Conservation (phyloP, 2,113 vertebrate species). For the Cnemophilus loriae region DNA sequence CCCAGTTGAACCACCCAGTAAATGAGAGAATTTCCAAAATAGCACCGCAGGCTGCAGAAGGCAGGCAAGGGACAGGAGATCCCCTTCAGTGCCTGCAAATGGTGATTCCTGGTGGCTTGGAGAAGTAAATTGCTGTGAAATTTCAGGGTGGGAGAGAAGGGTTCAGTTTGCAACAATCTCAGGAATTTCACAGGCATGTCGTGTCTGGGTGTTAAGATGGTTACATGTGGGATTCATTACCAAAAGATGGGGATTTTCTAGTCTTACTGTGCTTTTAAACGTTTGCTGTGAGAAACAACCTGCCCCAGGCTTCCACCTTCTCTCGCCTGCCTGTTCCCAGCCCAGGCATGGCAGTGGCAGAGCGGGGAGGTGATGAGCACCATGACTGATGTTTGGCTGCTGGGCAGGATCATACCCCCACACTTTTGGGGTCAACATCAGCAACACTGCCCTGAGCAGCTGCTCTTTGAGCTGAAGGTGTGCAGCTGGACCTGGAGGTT, state of each 20-base stretch:
- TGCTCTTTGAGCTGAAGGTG: background rate
- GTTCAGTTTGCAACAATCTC: background rate
- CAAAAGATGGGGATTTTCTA: background rate
- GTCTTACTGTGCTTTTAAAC: background rate
- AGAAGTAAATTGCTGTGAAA: background rate
- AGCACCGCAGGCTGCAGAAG: background rate
- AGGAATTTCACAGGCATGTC: background rate
- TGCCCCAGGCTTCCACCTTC: background rate
- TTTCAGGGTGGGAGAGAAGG: background rate
- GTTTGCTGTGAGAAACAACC: background rate
- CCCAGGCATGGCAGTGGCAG: background rate
- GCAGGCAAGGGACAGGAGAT: background rate
- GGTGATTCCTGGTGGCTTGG: background rate
- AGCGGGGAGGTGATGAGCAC: background rate
- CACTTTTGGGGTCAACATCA: background rate
- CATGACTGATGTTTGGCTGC: background rate
- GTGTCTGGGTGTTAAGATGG: background rate
- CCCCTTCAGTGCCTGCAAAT: background rate
- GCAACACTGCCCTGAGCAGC: background rate
- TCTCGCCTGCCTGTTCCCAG: background rate
- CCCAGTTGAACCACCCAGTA: conserved; percentile 21
- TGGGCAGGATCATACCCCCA: background rate
- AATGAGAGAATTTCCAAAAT: conserved; percentile 47
- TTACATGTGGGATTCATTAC: background rate
- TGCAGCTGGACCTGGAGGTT: background rate